phyloP scores from a whole-genome alignment of 2,888 invertebrate genomes.

The Willowsia nigromaculata region DNA sequence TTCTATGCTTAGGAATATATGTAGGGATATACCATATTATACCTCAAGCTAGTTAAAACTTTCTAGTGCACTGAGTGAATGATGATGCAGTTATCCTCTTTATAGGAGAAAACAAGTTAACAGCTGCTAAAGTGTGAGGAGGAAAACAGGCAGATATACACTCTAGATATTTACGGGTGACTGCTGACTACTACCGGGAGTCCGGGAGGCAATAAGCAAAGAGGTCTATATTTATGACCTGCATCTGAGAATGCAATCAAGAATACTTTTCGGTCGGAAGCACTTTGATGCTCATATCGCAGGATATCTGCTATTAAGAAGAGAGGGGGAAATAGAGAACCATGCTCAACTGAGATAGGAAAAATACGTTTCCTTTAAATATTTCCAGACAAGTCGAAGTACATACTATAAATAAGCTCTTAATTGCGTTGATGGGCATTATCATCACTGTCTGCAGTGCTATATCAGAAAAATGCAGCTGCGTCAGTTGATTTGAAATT shows the following conservation, averaged over 20 bases:
- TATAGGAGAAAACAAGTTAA: conserved; percentile 62
- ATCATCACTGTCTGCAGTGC: conserved; percentile 39
- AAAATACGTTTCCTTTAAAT: background rate
- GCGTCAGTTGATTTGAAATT: conserved; percentile 35
- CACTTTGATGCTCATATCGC: background rate
- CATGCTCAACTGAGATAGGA: background rate
- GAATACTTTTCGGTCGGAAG: conserved; percentile 1
- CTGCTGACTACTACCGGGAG: background rate
- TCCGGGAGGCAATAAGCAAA: background rate
- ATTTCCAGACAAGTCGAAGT: background rate
- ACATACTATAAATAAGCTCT: conserved; percentile 63
- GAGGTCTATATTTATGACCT: conserved; percentile 53
- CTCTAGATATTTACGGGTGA: background rate
- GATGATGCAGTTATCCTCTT: conserved; percentile 64
- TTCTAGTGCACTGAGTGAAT: conserved; percentile 3
- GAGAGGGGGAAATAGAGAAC: background rate
- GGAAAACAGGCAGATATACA: background rate
- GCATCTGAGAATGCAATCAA: conserved; percentile 45
- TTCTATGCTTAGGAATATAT: background rate
- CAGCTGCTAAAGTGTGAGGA: conserved; percentile 58
- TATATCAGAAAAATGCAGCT: conserved; percentile 35
- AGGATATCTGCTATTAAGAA: background rate
- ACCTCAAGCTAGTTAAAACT: background rate
- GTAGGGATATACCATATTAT: background rate
- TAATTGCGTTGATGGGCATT: conserved; percentile 59